A percentile compares a stretch with the other conserved stretches of the same genome.
These are phyloP conservation scores for Archips crataeganus DNA, from an alignment of 2,888 invertebrate genomes.

Conservation along the genomic window DNA sequence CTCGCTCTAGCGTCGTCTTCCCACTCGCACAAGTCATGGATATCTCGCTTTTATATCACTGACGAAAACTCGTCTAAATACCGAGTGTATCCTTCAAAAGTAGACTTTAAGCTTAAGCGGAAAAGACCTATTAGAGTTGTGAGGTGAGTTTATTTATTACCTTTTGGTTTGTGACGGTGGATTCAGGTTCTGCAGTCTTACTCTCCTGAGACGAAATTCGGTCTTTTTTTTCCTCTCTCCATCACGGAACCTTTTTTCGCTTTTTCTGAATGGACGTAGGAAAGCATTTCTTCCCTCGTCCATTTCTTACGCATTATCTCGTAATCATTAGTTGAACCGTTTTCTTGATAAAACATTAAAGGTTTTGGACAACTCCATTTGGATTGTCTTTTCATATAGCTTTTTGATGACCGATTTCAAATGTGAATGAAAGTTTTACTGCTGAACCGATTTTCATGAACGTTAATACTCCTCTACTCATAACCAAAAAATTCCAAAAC, in stretches of 20 bases:
- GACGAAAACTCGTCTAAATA: slow-evolving; percentile 36
- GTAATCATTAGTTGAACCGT: slow-evolving; percentile 80
- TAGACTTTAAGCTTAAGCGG: slow-evolving; percentile 40
- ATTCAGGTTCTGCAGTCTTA: slow-evolving; percentile 82
- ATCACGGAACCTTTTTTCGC: slow-evolving; percentile 80
- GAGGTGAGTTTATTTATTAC: slow-evolving; percentile 48
- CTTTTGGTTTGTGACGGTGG: slow-evolving; percentile 51
- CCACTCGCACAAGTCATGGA: slow-evolving; percentile 77
- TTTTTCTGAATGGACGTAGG: slow-evolving; percentile 80
- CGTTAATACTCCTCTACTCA: too few species aligned
- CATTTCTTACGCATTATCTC: slow-evolving; percentile 84
- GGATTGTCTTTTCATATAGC: slow-evolving; percentile 51
- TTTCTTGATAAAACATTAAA: slow-evolving; percentile 70
- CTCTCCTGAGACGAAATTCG: slow-evolving; percentile 84
- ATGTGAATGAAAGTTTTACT: too few species aligned
- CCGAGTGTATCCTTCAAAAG: slow-evolving; percentile 29
- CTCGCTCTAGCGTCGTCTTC: slow-evolving; percentile 71
- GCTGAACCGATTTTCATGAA: too few species aligned
- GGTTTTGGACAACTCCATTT: slow-evolving; percentile 74
- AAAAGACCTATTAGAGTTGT: slow-evolving; percentile 44
- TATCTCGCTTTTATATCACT: slow-evolving; percentile 71
- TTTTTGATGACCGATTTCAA: too few species aligned
- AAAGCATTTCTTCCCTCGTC: slow-evolving; percentile 75
- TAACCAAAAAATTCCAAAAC: too few species aligned
- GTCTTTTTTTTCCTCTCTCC: slow-evolving; percentile 81